Evolutionary conservation across 2,888 invertebrate species (phyloP), one percentile per base, ranked within the genome.

Genomic region (Drosophila infuscata): DNA sequence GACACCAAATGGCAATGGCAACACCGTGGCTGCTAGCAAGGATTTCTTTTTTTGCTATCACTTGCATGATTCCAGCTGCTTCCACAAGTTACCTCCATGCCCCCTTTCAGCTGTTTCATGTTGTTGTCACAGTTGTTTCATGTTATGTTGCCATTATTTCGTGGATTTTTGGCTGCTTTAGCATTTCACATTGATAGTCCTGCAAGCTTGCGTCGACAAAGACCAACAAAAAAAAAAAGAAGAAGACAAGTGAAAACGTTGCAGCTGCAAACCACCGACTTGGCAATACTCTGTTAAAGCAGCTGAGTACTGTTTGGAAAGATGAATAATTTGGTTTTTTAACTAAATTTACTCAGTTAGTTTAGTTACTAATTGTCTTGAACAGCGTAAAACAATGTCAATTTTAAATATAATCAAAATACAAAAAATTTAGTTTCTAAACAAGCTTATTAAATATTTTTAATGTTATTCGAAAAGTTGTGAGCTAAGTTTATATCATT

Each of bases 181-280:
- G 89, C 90, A 90, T 88, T 88, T 88, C 87, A 90, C 90, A 90
- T 90, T 90, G 90, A 88, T 90, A 84, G 85, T 88, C 90, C 86
- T 66, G 73, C 63, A 60, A 62, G 58, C 62, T 15, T 20, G 60
- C 35, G 57, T 35, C 52, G 41, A 32, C 56, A 52, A 12, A 30
- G 56, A 36, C 33, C 9, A 48, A 38, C 41, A 46, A 53, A 17
- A 56, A 41, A 36, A 63, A 3, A 53, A 25, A 35, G 43, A 52
- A 41, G 11, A 30, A 57, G 20, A 20, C 30, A 57, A 41, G 41
- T 57, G 43, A 38, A 38, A 30, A 3, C 7, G 57, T 32, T 17
- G 12, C 12, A 8, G 29, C 3, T 41, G 41, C n/a, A 15, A 3
- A 8, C 9, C 0, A 12, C 6, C 30, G 57, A 57, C 43, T 32